A percentile compares a stretch with the other conserved stretches of the same genome.
phyloP scores from a whole-genome alignment of 2,113 vertebrate genomes.

The Myotis brandtii region DNA sequence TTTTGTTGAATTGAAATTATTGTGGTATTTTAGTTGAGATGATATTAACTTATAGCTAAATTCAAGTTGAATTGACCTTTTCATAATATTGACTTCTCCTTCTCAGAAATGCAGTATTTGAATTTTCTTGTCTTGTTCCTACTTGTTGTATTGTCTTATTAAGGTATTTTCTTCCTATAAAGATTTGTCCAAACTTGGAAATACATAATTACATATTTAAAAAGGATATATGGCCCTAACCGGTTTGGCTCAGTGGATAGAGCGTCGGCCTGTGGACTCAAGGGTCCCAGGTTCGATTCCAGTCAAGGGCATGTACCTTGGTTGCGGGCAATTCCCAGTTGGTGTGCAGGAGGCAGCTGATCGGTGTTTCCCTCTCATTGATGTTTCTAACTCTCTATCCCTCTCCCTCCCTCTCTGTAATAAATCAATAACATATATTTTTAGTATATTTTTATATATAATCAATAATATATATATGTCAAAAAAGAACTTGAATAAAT shows the following conservation, averaged over 20 bases:
- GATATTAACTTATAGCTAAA: background rate
- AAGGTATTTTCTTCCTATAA: background rate
- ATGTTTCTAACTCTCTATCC: too few species aligned
- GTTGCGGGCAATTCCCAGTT: too few species aligned
- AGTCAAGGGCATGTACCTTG: too few species aligned
- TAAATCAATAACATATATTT: too few species aligned
- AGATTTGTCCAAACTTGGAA: background rate
- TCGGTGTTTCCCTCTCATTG: too few species aligned
- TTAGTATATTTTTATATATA: too few species aligned
- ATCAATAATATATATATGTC: background rate
- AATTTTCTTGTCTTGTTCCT: background rate
- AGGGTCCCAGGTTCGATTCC: too few species aligned
- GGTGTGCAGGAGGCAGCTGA: too few species aligned
- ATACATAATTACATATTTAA: background rate
- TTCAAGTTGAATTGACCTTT: background rate
- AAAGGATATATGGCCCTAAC: background rate
- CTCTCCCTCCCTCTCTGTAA: too few species aligned
- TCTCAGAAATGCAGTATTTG: background rate
- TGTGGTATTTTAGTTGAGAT: background rate
- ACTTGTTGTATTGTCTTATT: background rate
- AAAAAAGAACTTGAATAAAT: background rate
- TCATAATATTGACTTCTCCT: background rate
- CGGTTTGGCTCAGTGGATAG: too few species aligned
- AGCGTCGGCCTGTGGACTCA: too few species aligned
- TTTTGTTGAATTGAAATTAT: background rate